A percentile compares a stretch with the other conserved stretches of the same genome.
Evolutionary conservation across 2,888 invertebrate genomes (phyloP).

Genomic region (Coelinius sp.): DNA sequence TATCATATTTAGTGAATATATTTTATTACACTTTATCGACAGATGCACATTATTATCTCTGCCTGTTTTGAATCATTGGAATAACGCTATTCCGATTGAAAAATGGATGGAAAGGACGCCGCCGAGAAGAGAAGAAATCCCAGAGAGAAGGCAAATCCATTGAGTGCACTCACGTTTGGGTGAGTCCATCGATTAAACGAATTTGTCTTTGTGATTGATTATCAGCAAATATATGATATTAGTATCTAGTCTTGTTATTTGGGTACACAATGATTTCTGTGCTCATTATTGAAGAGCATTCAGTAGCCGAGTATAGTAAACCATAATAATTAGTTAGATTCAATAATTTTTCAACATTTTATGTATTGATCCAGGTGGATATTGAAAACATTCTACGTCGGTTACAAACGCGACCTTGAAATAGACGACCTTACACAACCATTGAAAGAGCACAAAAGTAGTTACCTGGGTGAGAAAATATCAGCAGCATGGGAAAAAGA

Average conservation of each 20-base stretch:
- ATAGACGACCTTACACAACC: slow-evolving; percentile 79
- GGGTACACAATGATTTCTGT: not conserved
- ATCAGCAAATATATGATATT: not conserved
- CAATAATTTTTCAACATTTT: not conserved
- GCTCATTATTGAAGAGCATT: not conserved
- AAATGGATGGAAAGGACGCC: slow-evolving; percentile 65
- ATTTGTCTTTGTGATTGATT: not conserved
- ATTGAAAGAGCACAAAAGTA: slow-evolving; percentile 79
- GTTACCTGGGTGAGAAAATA: slow-evolving; percentile 76
- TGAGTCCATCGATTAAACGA: slow-evolving; percentile 59
- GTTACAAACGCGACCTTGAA: slow-evolving; percentile 78
- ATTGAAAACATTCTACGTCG: slow-evolving; percentile 78
- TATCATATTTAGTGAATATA: not conserved
- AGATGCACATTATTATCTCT: not conserved
- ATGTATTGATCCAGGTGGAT: slow-evolving; percentile 76
- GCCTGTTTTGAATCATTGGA: not conserved
- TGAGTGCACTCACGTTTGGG: slow-evolving; percentile 75
- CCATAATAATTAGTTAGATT: not conserved
- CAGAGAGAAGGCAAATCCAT: slow-evolving; percentile 72
- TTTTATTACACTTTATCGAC: not conserved
- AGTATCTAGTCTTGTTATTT: not conserved
- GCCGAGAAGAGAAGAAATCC: slow-evolving; percentile 70
- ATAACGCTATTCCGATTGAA: slow-evolving; percentile 5
- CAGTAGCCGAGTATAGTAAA: not conserved
- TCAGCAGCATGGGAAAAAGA: slow-evolving; percentile 77